These are phyloP conservation scores for Monodelphis domestica DNA, from an alignment of 2,797 vertebrate species.

Conservation along the genomic window DNA sequence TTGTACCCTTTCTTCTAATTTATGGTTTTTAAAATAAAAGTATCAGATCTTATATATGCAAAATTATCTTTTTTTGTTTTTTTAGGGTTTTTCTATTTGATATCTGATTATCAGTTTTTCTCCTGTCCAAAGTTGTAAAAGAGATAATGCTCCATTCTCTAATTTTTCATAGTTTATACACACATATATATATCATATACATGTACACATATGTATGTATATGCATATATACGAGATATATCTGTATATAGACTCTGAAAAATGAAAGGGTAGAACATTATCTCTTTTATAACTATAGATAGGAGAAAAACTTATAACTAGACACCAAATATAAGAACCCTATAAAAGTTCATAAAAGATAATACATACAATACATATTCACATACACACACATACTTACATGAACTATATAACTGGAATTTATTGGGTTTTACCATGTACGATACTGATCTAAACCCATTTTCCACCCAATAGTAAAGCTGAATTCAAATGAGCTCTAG, in stretches of 20 bases:
- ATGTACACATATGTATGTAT: neutral
- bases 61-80: neutral
- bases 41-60: neutral
- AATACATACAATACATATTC: neutral
- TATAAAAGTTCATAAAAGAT: no score
- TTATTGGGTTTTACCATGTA: neutral
- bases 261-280: no score
- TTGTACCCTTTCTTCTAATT: neutral
- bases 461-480: neutral
- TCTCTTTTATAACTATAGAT: no score
- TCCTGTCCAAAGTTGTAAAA: neutral
- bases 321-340: no score
- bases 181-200: neutral
- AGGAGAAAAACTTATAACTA: no score
- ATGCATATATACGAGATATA: no score
- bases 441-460: neutral
- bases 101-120: neutral
- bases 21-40: neutral
- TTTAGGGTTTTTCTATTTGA: neutral
- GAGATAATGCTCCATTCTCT: neutral
- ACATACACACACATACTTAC: neutral
- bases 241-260: neutral
- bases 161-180: neutral
- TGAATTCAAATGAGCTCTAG: neutral
- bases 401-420: neutral